phyloP scores from a whole-genome alignment of 2,113 vertebrate species.

The Microtus montanus region DNA sequence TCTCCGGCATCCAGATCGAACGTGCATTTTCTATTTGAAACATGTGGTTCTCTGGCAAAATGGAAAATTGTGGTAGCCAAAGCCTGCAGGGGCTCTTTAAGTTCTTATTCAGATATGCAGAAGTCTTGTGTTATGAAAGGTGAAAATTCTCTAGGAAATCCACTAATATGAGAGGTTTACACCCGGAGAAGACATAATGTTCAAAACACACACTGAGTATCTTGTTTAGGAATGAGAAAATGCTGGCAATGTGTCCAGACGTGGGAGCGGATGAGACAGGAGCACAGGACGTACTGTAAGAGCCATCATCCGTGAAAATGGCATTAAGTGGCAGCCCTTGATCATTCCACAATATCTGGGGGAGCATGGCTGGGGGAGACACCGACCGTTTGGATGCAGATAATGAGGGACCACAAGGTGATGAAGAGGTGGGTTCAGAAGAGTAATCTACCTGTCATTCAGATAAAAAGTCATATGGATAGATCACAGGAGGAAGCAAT shows the following conservation, averaged over 20 bases:
- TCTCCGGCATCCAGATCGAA: background rate
- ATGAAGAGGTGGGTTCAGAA: background rate
- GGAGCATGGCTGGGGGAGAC: too few relatives aligned
- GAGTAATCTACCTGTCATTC: background rate
- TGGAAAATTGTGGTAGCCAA: background rate
- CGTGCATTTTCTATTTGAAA: background rate
- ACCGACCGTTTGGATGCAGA: fast-evolving
- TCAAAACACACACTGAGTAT: background rate
- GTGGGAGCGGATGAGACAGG: background rate
- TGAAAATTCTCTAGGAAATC: background rate
- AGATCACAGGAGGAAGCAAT: background rate
- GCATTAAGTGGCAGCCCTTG: fast-evolving
- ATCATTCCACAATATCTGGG: background rate
- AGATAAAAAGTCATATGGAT: fast-evolving
- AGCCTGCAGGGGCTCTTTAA: background rate
- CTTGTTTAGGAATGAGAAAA: background rate
- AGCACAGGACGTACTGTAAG: fast-evolving
- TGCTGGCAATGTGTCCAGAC: background rate
- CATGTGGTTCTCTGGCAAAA: background rate
- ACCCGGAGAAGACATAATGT: background rate
- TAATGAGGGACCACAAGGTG: background rate
- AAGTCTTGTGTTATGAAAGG: background rate
- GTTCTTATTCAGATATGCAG: background rate
- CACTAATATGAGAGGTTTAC: background rate
- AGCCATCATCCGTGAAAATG: background rate